A percentile compares a stretch with the other conserved stretches of the same genome.
Conservation (phyloP, 2,797 vertebrate genomes). For the Acanthopagrus latus region DNA sequence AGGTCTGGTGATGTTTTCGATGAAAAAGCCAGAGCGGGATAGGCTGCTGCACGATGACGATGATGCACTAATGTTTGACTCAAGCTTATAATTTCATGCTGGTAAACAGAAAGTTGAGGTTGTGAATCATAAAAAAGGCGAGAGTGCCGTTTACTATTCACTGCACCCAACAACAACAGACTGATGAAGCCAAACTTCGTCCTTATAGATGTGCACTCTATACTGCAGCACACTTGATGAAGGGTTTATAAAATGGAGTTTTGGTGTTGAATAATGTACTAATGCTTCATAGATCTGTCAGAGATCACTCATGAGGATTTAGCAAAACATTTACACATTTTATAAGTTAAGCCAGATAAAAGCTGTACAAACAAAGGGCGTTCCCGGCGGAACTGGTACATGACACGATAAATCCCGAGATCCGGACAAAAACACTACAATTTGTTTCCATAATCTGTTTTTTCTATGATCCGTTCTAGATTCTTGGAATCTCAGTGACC, state of each 20-base stretch:
- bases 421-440: too few species aligned
- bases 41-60: not conserved
- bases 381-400: too few species aligned
- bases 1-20: not conserved
- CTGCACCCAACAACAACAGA: not conserved
- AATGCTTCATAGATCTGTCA: not conserved
- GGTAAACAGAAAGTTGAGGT: slow-evolving; percentile 1
- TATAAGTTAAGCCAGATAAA: too few species aligned
- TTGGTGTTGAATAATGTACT: not conserved
- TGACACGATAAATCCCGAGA: too few species aligned
- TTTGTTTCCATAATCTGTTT: too few species aligned
- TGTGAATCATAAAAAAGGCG: not conserved
- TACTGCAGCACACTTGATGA: not conserved
- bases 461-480: too few species aligned
- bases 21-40: not conserved
- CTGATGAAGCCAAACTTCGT: not conserved
- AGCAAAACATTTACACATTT: not conserved
- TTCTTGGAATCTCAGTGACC: too few species aligned
- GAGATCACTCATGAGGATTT: not conserved
- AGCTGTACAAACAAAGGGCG: too few species aligned
- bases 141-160: not conserved
- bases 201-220: not conserved
- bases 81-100: not conserved
- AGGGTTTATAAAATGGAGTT: not conserved
- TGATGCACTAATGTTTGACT: not conserved